Evolutionary conservation across 2,113 vertebrate genomes (phyloP), one percentile per base, ranked within the genome.

Genomic region (Nerophis ophidion): DNA sequence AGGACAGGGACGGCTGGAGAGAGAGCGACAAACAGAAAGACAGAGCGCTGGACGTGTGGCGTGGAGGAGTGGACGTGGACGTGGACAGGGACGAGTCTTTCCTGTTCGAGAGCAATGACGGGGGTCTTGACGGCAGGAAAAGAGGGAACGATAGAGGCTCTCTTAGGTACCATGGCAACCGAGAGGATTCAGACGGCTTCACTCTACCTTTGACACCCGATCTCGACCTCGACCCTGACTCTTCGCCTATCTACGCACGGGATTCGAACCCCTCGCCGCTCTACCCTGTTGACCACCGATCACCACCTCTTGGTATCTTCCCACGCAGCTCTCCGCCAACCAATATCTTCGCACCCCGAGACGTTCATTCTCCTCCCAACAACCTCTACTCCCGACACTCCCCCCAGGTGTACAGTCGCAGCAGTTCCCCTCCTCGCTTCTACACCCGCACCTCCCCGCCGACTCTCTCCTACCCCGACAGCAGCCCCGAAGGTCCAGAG

Each of bases 151-250:
- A 80, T 4, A 58, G 70, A 76, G 84, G 82, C 9, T 81, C 84
- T 38, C 68, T 86, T 12, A 80, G 81, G 9, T 88, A 77, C 61
- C 84, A 77, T 60, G 90, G 89, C 0, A 91, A 93, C 56, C 87
- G 90, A 64, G 93, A 96, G 55, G 94, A 95, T 77, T 92, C 93
- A 0, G 93, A 94, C 76, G 91, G 92, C 81, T 93, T 92, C 45
- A 57, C 84, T 60, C 75, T 83, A 86, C 86, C 85, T 82, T 77
- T 89, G 91, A 89, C 72, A 79, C 92, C 68, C 49, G 91, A 87
- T 68, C 89, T 86, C 59, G 91, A 89, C 65, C 84, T 86, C n/a
- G 91, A 88, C 68, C 86, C 82, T 70, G 91, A 88, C 59, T 90
- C 93, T 46, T 90, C 93, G 0, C 93, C 93, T 44, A 87, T 94